Conservation (phyloP, 2,797 vertebrate species). For the Chiroxiphia lanceolata region DNA sequence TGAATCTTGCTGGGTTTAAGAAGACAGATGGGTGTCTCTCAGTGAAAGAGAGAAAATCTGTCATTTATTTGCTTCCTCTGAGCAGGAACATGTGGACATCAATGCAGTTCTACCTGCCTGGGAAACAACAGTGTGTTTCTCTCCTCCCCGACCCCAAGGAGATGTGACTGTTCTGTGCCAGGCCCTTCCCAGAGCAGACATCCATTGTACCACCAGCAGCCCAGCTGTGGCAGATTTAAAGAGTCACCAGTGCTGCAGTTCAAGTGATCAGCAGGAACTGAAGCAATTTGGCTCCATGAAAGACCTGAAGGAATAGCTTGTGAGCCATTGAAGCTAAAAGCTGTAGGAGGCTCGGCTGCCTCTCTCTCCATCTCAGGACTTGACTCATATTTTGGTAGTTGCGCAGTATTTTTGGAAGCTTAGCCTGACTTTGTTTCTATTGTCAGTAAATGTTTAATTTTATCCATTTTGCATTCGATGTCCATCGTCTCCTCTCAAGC, state of each 20-base stretch:
- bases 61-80: background rate
- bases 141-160: background rate
- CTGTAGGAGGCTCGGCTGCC: background rate
- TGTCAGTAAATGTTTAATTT: background rate
- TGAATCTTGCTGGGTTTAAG: background rate
- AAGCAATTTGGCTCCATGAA: background rate
- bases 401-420: background rate
- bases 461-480: background rate
- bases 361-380: background rate
- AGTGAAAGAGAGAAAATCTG: background rate
- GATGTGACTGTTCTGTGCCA: background rate
- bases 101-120: background rate
- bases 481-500: background rate
- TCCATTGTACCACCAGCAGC: background rate
- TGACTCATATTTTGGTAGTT: background rate
- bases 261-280: background rate
- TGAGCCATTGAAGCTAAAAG: background rate
- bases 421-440: background rate
- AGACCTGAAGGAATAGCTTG: background rate
- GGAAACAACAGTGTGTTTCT: background rate
- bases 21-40: background rate
- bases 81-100: background rate
- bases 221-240: background rate
- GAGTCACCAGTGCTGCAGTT: constrained; percentile 1
- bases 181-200: background rate